Conservation (phyloP, 2,113 vertebrate genomes). For the Vicugna pacos region DNA sequence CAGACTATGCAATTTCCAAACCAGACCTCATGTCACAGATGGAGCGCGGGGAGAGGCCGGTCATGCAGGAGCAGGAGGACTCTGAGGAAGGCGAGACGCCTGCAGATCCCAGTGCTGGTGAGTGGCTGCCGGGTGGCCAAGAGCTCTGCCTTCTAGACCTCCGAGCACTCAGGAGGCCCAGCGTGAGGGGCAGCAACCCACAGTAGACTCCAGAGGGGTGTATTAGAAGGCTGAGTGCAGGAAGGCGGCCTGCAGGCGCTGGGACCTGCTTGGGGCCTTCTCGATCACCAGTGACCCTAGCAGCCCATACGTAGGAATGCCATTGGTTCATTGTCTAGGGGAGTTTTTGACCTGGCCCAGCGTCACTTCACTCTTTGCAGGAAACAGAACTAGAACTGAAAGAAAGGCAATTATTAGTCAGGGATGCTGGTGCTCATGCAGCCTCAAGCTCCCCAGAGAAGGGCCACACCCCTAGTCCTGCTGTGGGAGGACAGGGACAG, state of each 20-base stretch:
- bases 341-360: neutral
- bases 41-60: conserved; percentile 84
- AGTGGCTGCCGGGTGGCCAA: neutral
- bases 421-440: neutral
- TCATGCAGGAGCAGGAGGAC: conserved; percentile 84
- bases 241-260: neutral
- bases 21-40: conserved; percentile 88
- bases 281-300: neutral
- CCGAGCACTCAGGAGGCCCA: neutral
- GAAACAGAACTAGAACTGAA: neutral
- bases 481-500: neutral
- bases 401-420: neutral
- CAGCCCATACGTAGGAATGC: neutral
- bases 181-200: neutral
- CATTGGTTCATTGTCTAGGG: neutral
- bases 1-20: conserved; percentile 91
- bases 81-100: conserved; percentile 87
- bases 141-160: neutral
- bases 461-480: neutral
- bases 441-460: neutral
- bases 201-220: neutral
- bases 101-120: conserved; percentile 86
- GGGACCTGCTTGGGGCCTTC: neutral
- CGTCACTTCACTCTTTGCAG: neutral
- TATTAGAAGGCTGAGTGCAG: neutral